Conservation (phyloP, 2,888 invertebrate species). For the Euproctis similis region DNA sequence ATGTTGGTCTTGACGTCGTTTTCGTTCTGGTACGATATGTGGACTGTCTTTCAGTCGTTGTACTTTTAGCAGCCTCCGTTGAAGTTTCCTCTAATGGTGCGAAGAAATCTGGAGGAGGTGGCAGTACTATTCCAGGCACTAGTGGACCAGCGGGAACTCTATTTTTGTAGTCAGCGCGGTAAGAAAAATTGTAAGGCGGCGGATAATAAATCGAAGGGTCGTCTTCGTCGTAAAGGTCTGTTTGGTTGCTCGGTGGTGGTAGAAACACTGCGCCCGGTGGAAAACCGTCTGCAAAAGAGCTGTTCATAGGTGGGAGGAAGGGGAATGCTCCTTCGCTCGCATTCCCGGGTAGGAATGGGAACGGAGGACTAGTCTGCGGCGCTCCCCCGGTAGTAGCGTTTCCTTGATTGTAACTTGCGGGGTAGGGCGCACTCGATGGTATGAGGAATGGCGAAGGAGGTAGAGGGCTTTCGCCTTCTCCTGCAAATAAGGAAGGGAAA, state of each 20-base stretch:
- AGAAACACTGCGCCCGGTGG: constrained; percentile 75
- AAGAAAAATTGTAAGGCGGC: constrained; percentile 92
- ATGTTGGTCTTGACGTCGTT: constrained; percentile 45
- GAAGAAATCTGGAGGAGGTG: constrained; percentile 92
- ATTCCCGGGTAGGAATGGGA: constrained; percentile 78
- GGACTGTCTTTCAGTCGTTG: constrained; percentile 35
- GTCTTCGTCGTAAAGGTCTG: constrained; percentile 90
- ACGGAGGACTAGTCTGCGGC: constrained; percentile 78
- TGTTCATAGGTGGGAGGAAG: constrained; percentile 74
- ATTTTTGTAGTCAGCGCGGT: constrained; percentile 84
- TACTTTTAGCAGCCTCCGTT: constrained; percentile 44
- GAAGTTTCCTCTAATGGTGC: constrained; percentile 78
- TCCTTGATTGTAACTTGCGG: constrained; percentile 77
- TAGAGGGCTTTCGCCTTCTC: constrained; percentile 74
- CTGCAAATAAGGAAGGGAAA: constrained; percentile 80
- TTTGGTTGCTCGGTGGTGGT: constrained; percentile 83
- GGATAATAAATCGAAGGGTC: constrained; percentile 94
- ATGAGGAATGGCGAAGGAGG: constrained; percentile 75
- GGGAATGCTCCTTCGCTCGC: constrained; percentile 73
- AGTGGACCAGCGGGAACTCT: constrained; percentile 89
- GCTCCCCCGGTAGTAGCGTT: constrained; percentile 80
- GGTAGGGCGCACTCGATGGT: constrained; percentile 73
- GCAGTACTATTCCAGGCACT: constrained; percentile 91
- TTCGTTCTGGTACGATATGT: constrained; percentile 45
- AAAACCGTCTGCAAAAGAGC: constrained; percentile 75